Conservation (phyloP, 2,113 vertebrate species). For the Ptyas mucosa region DNA sequence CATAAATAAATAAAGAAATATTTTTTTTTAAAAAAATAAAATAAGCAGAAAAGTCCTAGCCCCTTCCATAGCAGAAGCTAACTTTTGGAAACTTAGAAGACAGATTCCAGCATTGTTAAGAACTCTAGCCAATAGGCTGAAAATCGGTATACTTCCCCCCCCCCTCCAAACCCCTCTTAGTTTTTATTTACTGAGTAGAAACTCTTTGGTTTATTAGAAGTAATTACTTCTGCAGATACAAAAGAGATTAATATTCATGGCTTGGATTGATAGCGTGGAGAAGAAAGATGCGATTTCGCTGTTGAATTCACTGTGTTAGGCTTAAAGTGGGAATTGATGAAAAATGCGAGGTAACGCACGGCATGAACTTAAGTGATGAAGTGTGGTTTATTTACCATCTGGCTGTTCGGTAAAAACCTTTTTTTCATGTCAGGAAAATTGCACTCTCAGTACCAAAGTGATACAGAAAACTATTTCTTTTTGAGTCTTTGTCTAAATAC, state of each 20-base stretch:
- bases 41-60: neutral
- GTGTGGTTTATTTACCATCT: conserved; percentile 67
- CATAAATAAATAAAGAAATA: too few relatives aligned
- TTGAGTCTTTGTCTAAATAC: conserved; percentile 58
- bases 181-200: conserved; percentile 52
- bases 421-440: conserved; percentile 56
- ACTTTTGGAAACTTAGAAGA: neutral
- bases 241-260: conserved; percentile 47
- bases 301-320: conserved; percentile 60
- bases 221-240: conserved; percentile 52
- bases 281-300: conserved; percentile 49
- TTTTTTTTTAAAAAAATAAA: too few relatives aligned
- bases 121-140: neutral
- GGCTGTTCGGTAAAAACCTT: conserved; percentile 53
- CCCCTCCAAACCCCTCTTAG: too few relatives aligned
- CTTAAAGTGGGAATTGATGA: conserved; percentile 64
- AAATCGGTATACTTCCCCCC: neutral
- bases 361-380: conserved; percentile 62
- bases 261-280: conserved; percentile 49
- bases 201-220: conserved; percentile 57
- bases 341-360: conserved; percentile 52
- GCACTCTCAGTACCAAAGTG: conserved; percentile 49
- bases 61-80: neutral
- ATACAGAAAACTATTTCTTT: conserved; percentile 62
- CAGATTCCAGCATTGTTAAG: neutral